Conservation (phyloP, 1,140 invertebrate genomes). For the Lordiphosa stackelbergi region DNA sequence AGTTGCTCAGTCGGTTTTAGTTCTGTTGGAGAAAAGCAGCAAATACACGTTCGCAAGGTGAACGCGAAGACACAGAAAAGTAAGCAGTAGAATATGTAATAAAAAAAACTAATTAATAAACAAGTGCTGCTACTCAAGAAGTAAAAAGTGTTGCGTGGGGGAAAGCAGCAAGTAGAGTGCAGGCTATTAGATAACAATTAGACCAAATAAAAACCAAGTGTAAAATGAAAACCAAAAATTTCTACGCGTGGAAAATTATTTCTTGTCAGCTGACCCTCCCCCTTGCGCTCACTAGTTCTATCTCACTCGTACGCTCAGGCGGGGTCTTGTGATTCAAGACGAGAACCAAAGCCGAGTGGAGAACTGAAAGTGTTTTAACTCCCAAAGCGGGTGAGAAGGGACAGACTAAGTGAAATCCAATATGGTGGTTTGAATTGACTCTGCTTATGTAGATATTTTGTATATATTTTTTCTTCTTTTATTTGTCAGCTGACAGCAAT, state of each 20-base stretch:
- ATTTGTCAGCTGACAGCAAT: constrained; percentile 67
- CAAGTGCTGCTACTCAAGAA: not conserved
- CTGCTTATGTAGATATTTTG: constrained; percentile 15
- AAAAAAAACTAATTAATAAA: constrained; percentile 15
- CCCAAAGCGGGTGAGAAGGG: not conserved
- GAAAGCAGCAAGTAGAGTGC: not conserved
- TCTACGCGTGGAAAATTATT: constrained; percentile 38
- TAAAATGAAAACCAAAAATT: constrained; percentile 23
- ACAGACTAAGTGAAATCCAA: constrained; percentile 34
- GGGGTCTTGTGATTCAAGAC: constrained; percentile 56
- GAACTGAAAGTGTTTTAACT: constrained; percentile 3
- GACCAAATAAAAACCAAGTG: constrained; percentile 30
- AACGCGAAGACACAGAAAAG: constrained; percentile 62
- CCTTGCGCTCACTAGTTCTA: constrained; percentile 20
- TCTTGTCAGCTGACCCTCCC: constrained; percentile 62
- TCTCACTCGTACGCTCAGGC: constrained; percentile 7
- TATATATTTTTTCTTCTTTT: constrained; percentile 36
- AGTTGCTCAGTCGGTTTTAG: constrained; percentile 66
- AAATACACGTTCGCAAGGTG: constrained; percentile 60
- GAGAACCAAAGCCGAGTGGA: constrained; percentile 1
- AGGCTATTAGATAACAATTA: constrained; percentile 5
- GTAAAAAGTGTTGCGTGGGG: constrained; percentile 1
- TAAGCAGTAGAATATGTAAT: constrained; percentile 26
- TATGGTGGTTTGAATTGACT: constrained; percentile 38
- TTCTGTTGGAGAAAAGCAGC: constrained; percentile 66